Percentiles rank a stretch among this genome's conserved stretches.
Evolutionary conservation across 2,888 invertebrate genomes (phyloP).

Genomic region (Acrobasis consociella): DNA sequence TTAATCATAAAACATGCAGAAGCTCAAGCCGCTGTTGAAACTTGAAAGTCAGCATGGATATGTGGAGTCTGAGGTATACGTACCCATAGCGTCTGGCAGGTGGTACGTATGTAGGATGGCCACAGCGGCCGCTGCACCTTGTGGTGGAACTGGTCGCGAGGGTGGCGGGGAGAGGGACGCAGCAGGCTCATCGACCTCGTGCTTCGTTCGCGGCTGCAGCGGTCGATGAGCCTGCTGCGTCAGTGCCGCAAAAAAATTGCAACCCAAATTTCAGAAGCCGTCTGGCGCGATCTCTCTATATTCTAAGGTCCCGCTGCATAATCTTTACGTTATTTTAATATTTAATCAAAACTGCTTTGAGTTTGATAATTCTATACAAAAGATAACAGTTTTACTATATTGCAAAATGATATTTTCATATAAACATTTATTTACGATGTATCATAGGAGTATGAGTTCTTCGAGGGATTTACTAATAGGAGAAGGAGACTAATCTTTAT

Average conservation of each 20-base stretch:
- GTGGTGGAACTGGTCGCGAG: slow-evolving; percentile 74
- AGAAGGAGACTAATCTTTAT: too few relatives aligned
- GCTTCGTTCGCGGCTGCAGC: slow-evolving; percentile 43
- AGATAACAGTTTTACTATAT: too few relatives aligned
- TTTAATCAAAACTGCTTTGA: too few relatives aligned
- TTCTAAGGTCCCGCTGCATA: too few relatives aligned
- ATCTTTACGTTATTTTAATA: too few relatives aligned
- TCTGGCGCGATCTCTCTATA: slow-evolving; percentile 63
- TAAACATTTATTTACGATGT: too few relatives aligned
- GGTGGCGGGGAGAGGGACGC: slow-evolving; percentile 42
- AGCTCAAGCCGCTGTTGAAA: slow-evolving; percentile 36
- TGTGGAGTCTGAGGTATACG: slow-evolving; percentile 52
- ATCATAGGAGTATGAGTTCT: too few relatives aligned
- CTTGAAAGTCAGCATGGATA: slow-evolving; percentile 45
- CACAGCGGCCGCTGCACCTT: slow-evolving; percentile 75
- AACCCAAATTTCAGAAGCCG: slow-evolving; percentile 79
- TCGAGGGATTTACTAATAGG: too few relatives aligned
- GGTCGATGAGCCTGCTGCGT: too few relatives aligned
- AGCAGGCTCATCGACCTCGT: slow-evolving; percentile 73
- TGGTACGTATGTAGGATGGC: slow-evolving; percentile 70
- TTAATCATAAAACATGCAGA: background rate
- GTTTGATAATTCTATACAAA: too few relatives aligned
- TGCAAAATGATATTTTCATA: too few relatives aligned
- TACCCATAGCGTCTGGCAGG: slow-evolving; percentile 76
- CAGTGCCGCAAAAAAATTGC: slow-evolving; percentile 68